Conservation (phyloP, 2,888 invertebrate species). For the Allolobophora icterica region DNA sequence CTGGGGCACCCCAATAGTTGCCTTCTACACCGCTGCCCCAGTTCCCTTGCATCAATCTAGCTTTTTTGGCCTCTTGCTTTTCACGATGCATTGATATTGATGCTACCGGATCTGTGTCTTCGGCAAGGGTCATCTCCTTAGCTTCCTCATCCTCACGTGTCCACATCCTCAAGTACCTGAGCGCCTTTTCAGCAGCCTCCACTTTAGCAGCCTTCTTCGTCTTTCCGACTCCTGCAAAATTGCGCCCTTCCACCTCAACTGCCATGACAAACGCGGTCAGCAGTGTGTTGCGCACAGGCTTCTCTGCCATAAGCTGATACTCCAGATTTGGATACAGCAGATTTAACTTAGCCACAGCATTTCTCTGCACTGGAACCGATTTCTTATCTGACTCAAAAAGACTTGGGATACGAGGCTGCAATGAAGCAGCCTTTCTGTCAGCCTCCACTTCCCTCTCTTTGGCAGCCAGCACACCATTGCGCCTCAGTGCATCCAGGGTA, state of each 20-base stretch:
- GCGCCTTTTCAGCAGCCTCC: slow-evolving; percentile 61
- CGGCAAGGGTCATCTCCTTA: slow-evolving; percentile 13
- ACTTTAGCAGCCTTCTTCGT: slow-evolving; percentile 79
- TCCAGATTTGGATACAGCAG: slow-evolving; percentile 28
- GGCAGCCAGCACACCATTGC: slow-evolving; percentile 24
- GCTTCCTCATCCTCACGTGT: slow-evolving; percentile 34
- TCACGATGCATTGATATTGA: slow-evolving; percentile 14
- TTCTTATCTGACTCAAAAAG: slow-evolving; percentile 23
- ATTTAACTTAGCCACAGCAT: slow-evolving; percentile 37
- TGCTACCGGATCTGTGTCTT: slow-evolving; percentile 12
- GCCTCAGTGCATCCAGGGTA: slow-evolving; percentile 26
- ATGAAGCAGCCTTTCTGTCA: not conserved
- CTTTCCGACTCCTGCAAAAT: slow-evolving; percentile 73
- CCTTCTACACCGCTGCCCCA: not conserved
- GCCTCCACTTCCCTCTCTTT: slow-evolving; percentile 32
- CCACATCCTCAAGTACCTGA: slow-evolving; percentile 37
- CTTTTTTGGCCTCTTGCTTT: slow-evolving; percentile 21
- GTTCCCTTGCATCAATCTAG: not conserved
- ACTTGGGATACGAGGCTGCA: not conserved
- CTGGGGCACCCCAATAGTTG: not conserved
- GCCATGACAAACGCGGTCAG: slow-evolving; percentile 76
- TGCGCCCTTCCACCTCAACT: slow-evolving; percentile 71
- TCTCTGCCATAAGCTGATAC: slow-evolving; percentile 32
- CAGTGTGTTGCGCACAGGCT: slow-evolving; percentile 30
- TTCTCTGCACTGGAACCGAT: slow-evolving; percentile 22